Evolutionary conservation across 2,888 invertebrate genomes (phyloP).

Genomic region (Trimorus sp.): DNA sequence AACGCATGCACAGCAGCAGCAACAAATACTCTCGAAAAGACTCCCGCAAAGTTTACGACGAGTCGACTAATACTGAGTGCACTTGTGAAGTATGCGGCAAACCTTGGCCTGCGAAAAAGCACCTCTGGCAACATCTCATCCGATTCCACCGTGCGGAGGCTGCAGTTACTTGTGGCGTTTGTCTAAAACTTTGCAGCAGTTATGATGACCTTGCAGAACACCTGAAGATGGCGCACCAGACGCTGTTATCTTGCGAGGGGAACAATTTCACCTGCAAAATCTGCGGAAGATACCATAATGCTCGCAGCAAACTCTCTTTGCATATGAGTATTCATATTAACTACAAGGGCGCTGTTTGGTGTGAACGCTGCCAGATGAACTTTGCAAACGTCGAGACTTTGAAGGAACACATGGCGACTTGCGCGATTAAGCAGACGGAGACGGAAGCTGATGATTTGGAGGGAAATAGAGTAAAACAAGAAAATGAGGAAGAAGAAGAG

Average conservation of each 20-base stretch:
- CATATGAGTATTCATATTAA: conserved; percentile 84
- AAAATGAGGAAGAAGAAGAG: conserved; percentile 51
- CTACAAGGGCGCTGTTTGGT: conserved; percentile 76
- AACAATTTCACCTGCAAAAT: conserved; percentile 84
- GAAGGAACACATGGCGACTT: conserved; percentile 73
- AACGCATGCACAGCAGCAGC: conserved; percentile 71
- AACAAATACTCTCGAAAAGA: conserved; percentile 79
- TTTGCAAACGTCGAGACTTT: conserved; percentile 75
- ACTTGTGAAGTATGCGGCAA: conserved; percentile 84
- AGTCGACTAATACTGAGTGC: conserved; percentile 80
- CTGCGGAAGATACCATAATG: conserved; percentile 84
- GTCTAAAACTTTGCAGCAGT: conserved; percentile 83
- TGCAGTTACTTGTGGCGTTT: conserved; percentile 84
- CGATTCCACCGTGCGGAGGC: conserved; percentile 84
- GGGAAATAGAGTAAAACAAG: not conserved
- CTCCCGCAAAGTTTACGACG: conserved; percentile 83
- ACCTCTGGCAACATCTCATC: conserved; percentile 84
- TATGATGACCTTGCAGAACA: conserved; percentile 83
- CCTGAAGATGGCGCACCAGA: conserved; percentile 82
- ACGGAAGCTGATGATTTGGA: conserved; percentile 35
- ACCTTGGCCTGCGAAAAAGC: conserved; percentile 85
- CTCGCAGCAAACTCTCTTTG: conserved; percentile 83
- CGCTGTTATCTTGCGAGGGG: conserved; percentile 82
- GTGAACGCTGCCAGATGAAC: conserved; percentile 75
- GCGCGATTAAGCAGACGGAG: conserved; percentile 70